phyloP scores from a whole-genome alignment of 2,113 vertebrate genomes.

The Oreochromis tanganicae region DNA sequence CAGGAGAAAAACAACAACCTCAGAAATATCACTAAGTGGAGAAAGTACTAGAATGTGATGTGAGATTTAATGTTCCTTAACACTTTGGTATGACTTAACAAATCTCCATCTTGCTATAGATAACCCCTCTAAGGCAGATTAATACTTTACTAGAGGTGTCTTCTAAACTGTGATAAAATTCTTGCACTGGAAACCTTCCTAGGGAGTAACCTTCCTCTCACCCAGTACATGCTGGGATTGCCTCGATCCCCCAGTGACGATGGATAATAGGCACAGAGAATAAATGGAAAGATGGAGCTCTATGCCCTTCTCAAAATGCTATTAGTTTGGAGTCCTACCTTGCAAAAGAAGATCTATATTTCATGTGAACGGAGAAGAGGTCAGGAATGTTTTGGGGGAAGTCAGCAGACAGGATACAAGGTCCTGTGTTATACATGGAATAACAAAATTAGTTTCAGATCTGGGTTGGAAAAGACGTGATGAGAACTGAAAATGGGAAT shows the following conservation, averaged over 20 bases:
- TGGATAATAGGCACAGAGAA: background rate
- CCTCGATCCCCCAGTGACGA: background rate
- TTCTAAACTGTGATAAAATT: background rate
- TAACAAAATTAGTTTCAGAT: background rate
- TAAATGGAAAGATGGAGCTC: constrained; percentile 3
- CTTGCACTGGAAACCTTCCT: background rate
- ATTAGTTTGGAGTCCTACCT: constrained; percentile 22
- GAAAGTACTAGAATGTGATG: background rate
- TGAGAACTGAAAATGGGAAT: background rate
- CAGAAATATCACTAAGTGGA: background rate
- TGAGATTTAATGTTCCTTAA: background rate
- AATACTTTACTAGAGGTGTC: background rate
- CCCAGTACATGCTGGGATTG: background rate
- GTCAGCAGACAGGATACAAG: background rate
- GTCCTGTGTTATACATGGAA: background rate
- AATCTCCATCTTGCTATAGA: background rate
- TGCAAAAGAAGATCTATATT: background rate
- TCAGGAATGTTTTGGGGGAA: background rate
- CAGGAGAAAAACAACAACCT: background rate
- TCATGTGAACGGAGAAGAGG: background rate
- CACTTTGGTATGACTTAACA: background rate
- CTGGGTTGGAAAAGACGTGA: background rate
- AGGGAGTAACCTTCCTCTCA: background rate
- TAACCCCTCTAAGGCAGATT: background rate
- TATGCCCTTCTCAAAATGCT: constrained; percentile 36